These are phyloP conservation scores for Phainopepla nitens DNA, from an alignment of 2,113 vertebrate species.

Conservation along the genomic window DNA sequence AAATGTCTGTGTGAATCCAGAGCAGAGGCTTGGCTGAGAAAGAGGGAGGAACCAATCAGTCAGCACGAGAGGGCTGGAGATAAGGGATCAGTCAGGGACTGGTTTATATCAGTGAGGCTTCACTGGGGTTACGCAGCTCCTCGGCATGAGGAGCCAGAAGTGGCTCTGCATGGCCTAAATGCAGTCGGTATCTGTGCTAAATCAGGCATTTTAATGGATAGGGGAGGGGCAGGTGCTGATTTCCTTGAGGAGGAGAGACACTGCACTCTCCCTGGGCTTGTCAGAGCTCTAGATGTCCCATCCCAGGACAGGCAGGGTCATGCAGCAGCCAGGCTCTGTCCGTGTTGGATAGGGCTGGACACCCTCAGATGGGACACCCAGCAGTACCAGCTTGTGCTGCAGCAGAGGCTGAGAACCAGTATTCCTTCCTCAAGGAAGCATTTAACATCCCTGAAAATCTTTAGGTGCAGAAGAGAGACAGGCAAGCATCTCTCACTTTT, in stretches of 20 bases:
- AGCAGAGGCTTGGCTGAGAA: not conserved
- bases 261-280: not conserved
- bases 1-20: conserved; percentile 24
- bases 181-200: conserved; percentile 6
- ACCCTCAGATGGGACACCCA: not conserved
- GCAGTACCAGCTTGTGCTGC: not conserved
- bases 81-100: conserved; percentile 35
- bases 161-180: not conserved
- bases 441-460: not conserved
- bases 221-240: not conserved
- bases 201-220: not conserved
- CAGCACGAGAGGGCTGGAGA: conserved; percentile 29
- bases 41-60: conserved; percentile 9
- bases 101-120: conserved; percentile 14
- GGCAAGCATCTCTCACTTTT: not conserved
- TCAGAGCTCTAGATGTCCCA: not conserved
- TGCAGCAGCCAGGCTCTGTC: not conserved
- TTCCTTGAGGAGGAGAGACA: not conserved
- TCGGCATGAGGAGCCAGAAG: not conserved
- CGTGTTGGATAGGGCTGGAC: not conserved
- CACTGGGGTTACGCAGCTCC: not conserved
- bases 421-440: not conserved
- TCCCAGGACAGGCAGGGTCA: not conserved
- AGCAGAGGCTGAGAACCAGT: not conserved
- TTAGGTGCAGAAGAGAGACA: not conserved